These are phyloP conservation scores for Tenthredo amoena DNA, from an alignment of 2,888 invertebrate species.

Conservation along the genomic window DNA sequence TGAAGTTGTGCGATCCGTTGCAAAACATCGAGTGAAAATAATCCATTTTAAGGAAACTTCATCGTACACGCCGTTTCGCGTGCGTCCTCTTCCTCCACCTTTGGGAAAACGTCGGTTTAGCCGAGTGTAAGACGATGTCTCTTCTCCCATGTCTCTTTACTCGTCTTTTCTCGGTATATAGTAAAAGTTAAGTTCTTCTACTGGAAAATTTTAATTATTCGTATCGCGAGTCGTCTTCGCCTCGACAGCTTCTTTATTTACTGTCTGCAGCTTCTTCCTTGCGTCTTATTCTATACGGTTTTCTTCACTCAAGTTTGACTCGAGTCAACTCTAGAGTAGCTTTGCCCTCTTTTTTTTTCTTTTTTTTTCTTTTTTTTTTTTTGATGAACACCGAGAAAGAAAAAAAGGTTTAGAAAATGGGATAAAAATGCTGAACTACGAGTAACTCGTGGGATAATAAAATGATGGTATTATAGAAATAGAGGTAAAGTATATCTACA, in stretches of 20 bases:
- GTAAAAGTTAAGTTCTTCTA: slow-evolving; percentile 68
- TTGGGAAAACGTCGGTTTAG: slow-evolving; percentile 20
- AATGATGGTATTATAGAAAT: neutral
- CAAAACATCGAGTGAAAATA: slow-evolving; percentile 26
- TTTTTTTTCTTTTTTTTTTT: neutral
- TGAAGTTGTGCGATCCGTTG: slow-evolving; percentile 24
- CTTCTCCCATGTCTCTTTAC: slow-evolving; percentile 8
- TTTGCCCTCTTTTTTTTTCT: neutral
- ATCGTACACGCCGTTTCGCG: neutral
- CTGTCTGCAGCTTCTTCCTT: slow-evolving; percentile 12
- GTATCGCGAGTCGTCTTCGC: slow-evolving; percentile 64
- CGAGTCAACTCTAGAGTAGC: slow-evolving; percentile 37
- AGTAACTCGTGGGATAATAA: no score
- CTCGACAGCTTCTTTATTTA: slow-evolving; percentile 40
- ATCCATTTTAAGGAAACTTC: neutral
- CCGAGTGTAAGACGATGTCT: slow-evolving; percentile 38
- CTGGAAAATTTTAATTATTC: slow-evolving; percentile 75
- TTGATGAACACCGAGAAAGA: no score
- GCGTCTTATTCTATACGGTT: neutral
- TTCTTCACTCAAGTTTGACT: slow-evolving; percentile 13
- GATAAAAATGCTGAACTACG: no score
- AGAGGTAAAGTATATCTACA: neutral
- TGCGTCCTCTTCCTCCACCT: neutral
- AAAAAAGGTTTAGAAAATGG: no score
- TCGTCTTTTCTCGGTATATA: slow-evolving; percentile 23